Evolutionary conservation across 2,888 invertebrate species (phyloP).

Genomic region (Drosophila emarginata): DNA sequence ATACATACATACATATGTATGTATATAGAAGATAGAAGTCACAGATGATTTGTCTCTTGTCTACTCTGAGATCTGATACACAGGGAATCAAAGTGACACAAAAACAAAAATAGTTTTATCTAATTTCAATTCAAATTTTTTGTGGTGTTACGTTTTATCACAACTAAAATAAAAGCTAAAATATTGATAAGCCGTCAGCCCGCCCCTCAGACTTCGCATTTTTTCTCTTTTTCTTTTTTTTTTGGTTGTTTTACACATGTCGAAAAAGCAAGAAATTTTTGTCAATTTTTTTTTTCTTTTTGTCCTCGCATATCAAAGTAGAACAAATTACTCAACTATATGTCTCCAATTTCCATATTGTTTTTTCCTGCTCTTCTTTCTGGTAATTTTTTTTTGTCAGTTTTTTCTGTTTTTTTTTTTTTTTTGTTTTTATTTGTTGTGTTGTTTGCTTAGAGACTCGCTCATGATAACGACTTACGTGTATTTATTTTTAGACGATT

Average conservation of each 20-base stretch:
- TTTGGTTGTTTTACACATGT: slow-evolving; percentile 1
- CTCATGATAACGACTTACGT: slow-evolving; percentile 41
- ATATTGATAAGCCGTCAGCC: not conserved
- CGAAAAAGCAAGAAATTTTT: not conserved
- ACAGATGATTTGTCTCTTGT: too few relatives aligned
- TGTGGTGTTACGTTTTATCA: not conserved
- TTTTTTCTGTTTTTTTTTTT: not conserved
- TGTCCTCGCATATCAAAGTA: not conserved
- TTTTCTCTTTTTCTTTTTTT: not conserved
- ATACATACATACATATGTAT: too few relatives aligned
- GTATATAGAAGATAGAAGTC: too few relatives aligned
- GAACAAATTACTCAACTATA: slow-evolving; percentile 3
- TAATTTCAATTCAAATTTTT: slow-evolving; percentile 2
- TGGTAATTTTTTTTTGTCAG: not conserved
- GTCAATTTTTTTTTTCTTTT: not conserved
- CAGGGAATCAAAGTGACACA: slow-evolving; percentile 8
- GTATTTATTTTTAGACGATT: slow-evolving; percentile 49
- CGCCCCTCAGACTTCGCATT: not conserved
- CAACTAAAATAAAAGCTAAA: not conserved
- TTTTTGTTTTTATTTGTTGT: slow-evolving; percentile 14
- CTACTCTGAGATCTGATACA: too few relatives aligned
- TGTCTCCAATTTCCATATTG: slow-evolving; percentile 10
- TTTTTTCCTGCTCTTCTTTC: not conserved
- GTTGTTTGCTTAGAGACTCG: slow-evolving; percentile 9
- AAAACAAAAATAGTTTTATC: not conserved